phyloP scores from a whole-genome alignment of 2,888 invertebrate genomes.

The Osmoderma eremita region DNA sequence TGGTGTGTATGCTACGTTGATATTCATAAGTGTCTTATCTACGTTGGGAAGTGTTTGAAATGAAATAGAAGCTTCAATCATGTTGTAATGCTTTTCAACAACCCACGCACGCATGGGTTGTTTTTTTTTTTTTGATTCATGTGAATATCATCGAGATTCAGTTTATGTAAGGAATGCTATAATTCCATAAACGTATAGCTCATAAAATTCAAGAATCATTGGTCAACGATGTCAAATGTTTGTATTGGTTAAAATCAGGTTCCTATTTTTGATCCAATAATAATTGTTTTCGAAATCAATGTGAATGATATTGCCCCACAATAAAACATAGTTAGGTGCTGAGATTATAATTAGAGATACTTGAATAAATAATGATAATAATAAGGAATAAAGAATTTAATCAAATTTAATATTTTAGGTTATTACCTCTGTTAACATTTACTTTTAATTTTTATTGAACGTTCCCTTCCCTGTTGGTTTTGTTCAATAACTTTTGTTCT shows the following conservation, averaged over 20 bases:
- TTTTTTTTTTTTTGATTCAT: neutral
- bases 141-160: slow-evolving; percentile 4
- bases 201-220: slow-evolving; percentile 14
- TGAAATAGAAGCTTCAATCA: slow-evolving; percentile 1
- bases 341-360: too few species aligned
- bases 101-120: neutral
- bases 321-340: too few species aligned
- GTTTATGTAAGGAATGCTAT: slow-evolving; percentile 9
- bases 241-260: slow-evolving; percentile 2
- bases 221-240: neutral
- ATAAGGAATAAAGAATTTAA: too few species aligned
- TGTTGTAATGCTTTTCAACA: neutral
- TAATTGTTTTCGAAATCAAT: slow-evolving; percentile 9
- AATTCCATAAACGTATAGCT: slow-evolving; percentile 5
- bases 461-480: too few species aligned
- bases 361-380: too few species aligned
- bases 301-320: too few species aligned
- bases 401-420: too few species aligned
- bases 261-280: slow-evolving; percentile 24
- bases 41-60: neutral
- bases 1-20: neutral
- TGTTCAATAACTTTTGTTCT: too few species aligned
- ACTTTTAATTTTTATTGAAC: too few species aligned
- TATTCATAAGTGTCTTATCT: neutral
- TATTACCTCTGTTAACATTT: too few species aligned